Evolutionary conservation across 1,140 invertebrate species (phyloP), one percentile per base, ranked within the genome.

Genomic region (Sipha flava): DNA sequence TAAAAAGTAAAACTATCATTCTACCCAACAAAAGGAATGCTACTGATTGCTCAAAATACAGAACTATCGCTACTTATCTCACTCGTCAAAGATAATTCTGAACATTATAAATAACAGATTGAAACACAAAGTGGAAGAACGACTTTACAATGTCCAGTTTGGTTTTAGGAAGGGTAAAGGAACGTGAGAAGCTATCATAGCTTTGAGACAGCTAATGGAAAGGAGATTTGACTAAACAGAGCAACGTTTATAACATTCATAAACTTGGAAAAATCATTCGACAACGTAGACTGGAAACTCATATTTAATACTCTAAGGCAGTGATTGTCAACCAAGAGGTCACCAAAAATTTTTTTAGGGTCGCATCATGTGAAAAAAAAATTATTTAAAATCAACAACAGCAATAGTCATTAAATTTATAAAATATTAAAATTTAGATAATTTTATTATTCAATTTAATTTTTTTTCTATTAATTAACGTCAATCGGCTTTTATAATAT

Each of bases 1-100:
- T 31, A 37, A 79, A 79, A 43, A 59, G 77, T 16, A 72, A 43
- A 80, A 57, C 66, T 7, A 73, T 75, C 37, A 80, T 31, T 10
- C 26, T 80, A 72, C 80, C 80, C 29, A 81, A 81, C 18, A 66
- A 75, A 79, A 73, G 62, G 1, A 81, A 79, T 77, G 72, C 80
- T 37, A 77, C n/a, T 16, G 43, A 79, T 9, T 81, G 80, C 31
- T 18, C 40, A 29, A 79, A 81, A 45, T 81, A 81, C 59, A 66
- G 47, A 49, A 81, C 10, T 10, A 43, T 64, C 6, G 26, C 77
- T 12, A 16, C 64, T 23, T 54, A 21, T 49, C 49, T 62, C 73
- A 81, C 57, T 59, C 72, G n/a, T 72, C 64, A 23, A 72, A 81
- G 40, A 40, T 79, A 73, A 52, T 64, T 49, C 21, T 81, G 5